Base-by-base conservation (phyloP, 2,797 vertebrate genomes). In the Melanotaenia maccullochi region DNA sequence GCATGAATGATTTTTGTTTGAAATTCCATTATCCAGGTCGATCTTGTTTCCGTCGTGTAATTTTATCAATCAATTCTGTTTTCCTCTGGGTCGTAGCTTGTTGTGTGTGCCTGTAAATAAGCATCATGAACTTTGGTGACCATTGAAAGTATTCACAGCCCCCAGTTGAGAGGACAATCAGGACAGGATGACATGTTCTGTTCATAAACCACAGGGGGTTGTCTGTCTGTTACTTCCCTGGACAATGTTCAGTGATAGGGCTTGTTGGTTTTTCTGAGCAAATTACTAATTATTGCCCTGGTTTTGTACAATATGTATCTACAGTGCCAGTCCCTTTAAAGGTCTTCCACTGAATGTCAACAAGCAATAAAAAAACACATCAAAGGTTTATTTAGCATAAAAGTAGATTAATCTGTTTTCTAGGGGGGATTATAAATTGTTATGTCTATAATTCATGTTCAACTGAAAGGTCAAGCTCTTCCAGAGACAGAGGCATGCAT, bases 111-210 rank as follows among this genome's bases (percentile, higher is more conserved):
- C 6, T 61, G 20, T 68, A 76, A 68, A 49, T 74, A 75, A 59
- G 66, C 62, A 77, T 78, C 30, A 28, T 49, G 55, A 68, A 64
- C 62, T 71, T 4, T 56, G 56, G 78, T 71, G 57, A 82, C 67
- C 58, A 73, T 14, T 76, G 78, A 84, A 70, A 75, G 61, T 68
- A 60, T 71, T 77, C 60, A 52, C 0, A 58, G 58, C 79, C 84
- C 82, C 82, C 78, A 71, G 56, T 81, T 60, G 75, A 66, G 85
- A 78, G 74, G 82, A 87, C 75, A 84, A 85, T 83, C 76, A 82
- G 83, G 81, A 76, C 86, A 84, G 77, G 84, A 84, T 25, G 25
- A 76, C 79, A 85, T 81, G 87, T 87, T 81, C 75, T 83, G 78
- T 78, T 75, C 59, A 14, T 59, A 20, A 66, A 83, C 87, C 85